A percentile compares a stretch with the other conserved stretches of the same genome.
Conservation (phyloP, 1,140 invertebrate species). For the Prorops nasuta region DNA sequence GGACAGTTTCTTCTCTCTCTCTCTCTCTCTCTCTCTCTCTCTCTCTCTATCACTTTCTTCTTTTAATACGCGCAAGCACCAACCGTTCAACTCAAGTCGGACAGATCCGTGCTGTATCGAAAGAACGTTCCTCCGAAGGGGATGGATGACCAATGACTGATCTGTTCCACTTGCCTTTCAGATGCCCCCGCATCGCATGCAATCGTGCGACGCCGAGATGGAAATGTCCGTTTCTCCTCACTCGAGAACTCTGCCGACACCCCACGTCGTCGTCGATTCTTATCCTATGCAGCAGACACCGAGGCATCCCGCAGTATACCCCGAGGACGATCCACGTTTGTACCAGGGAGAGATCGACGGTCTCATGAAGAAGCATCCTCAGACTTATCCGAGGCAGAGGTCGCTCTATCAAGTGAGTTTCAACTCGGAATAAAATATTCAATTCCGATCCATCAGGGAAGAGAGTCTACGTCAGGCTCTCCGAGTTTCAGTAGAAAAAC, state of each 20-base stretch:
- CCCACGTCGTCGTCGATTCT: constrained; percentile 40
- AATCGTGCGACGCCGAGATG: constrained; percentile 51
- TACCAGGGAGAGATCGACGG: constrained; percentile 74
- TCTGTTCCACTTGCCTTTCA: too few species aligned
- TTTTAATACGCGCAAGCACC: constrained; percentile 16
- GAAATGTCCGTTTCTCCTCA: constrained; percentile 52
- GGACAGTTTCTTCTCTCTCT: too few species aligned
- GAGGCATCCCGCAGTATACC: constrained; percentile 49
- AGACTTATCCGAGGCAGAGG: constrained; percentile 51
- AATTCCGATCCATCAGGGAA: constrained; percentile 11
- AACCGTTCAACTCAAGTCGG: too few species aligned
- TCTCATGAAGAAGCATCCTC: constrained; percentile 71
- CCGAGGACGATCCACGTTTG: constrained; percentile 65
- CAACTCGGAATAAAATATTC: constrained; percentile 18
- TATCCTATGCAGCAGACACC: constrained; percentile 45
- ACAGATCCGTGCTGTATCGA: too few species aligned
- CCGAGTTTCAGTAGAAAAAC: too few species aligned
- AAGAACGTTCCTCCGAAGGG: too few species aligned
- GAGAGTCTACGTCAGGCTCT: too few species aligned
- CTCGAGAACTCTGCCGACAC: constrained; percentile 46
- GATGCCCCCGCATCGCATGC: constrained; percentile 46
- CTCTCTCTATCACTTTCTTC: too few species aligned
- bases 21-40: too few species aligned
- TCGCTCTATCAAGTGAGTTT: constrained; percentile 46
- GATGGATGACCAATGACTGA: too few species aligned